phyloP scores from a whole-genome alignment of 2,888 invertebrate species.

The Drosophila anceps region DNA sequence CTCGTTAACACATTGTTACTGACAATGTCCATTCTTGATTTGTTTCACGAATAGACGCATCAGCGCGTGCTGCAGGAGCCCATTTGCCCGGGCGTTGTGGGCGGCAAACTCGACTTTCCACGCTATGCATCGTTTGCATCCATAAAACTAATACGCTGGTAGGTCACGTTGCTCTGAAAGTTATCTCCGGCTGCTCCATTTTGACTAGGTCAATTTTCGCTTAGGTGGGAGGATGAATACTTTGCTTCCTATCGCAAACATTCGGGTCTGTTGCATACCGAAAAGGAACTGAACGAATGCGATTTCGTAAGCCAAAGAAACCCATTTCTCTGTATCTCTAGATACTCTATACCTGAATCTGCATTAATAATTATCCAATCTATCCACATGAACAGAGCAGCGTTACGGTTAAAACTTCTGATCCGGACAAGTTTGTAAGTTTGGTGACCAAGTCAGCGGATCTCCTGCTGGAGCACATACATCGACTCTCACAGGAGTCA shows the following conservation, averaged over 20 bases:
- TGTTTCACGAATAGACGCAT: constrained; percentile 86
- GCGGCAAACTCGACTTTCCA: constrained; percentile 93
- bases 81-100: constrained; percentile 92
- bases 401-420: constrained; percentile 90
- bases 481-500: constrained; percentile 92
- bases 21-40: not conserved
- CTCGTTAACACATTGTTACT: constrained; percentile 38
- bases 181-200: not conserved
- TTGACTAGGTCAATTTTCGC: not conserved
- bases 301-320: constrained; percentile 75
- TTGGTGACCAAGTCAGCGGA: constrained; percentile 90
- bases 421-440: constrained; percentile 91
- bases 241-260: constrained; percentile 90
- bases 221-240: constrained; percentile 92
- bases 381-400: constrained; percentile 64
- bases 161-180: constrained; percentile 7
- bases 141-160: constrained; percentile 93
- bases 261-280: constrained; percentile 86
- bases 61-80: constrained; percentile 92
- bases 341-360: not conserved
- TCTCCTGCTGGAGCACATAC: constrained; percentile 91
- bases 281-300: constrained; percentile 80
- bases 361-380: not conserved
- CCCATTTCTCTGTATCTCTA: not conserved
- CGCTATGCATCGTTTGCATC: constrained; percentile 93